Conservation (phyloP, 2,797 vertebrate species). For the Balearica regulorum region DNA sequence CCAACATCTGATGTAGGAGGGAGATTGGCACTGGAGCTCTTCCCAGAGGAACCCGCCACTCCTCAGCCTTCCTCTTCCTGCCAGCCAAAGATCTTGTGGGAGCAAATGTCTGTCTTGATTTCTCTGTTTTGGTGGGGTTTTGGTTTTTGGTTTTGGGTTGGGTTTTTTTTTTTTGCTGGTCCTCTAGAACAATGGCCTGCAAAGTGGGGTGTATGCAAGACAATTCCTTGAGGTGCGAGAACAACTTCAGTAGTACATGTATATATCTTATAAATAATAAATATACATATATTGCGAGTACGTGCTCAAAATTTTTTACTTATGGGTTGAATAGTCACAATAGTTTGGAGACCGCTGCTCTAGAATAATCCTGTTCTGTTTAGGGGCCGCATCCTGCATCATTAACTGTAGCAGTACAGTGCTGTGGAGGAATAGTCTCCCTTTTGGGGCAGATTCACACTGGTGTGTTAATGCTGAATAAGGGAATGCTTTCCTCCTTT, state of each 20-base stretch:
- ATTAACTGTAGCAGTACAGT: neutral
- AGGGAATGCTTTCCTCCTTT: neutral
- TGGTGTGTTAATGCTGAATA: neutral
- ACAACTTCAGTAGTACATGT: neutral
- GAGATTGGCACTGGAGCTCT: neutral
- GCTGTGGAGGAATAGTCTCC: neutral
- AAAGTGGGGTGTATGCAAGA: neutral
- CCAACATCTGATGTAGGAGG: neutral
- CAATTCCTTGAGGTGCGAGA: neutral
- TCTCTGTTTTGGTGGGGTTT: neutral
- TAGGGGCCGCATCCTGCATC: neutral
- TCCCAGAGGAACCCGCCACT: neutral
- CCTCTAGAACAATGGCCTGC: neutral
- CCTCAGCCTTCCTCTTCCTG: neutral
- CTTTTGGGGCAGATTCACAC: neutral
- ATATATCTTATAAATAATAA: neutral
- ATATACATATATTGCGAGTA: neutral
- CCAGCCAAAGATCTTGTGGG: neutral
- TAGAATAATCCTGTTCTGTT: neutral
- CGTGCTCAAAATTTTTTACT: neutral
- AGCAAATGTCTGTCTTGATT: neutral
- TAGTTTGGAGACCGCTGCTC: neutral
- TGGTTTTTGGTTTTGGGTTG: neutral
- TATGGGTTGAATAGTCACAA: neutral
- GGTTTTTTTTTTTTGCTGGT: neutral